These are phyloP conservation scores for Caenorhabditis sulstoni DNA, from an alignment of 2,888 invertebrate genomes.

Conservation along the genomic window DNA sequence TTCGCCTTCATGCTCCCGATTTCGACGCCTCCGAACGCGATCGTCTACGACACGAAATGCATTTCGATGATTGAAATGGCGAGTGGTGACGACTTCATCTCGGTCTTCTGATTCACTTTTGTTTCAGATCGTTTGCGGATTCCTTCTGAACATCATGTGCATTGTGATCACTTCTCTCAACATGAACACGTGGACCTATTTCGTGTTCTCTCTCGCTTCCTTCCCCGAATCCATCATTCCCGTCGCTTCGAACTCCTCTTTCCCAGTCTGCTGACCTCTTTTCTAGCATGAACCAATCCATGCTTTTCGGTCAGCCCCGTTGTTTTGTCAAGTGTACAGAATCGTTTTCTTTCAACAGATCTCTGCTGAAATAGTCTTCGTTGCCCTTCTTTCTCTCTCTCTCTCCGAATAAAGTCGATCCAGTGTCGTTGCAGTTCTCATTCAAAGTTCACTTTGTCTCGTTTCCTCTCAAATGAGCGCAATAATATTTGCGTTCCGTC, in stretches of 20 bases:
- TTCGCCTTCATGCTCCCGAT: conserved; percentile 83
- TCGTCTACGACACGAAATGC: conserved; percentile 81
- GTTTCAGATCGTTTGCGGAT: conserved; percentile 65
- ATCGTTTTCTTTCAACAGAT: conserved; percentile 31
- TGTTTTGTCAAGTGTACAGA: conserved; percentile 16
- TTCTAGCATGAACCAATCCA: conserved; percentile 3
- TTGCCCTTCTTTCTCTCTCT: neutral
- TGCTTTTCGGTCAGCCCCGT: too few relatives aligned
- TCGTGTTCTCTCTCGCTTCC: conserved; percentile 59
- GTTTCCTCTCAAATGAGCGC: neutral
- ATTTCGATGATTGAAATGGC: conserved; percentile 73
- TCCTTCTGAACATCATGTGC: conserved; percentile 66
- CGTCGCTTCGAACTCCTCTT: conserved; percentile 23
- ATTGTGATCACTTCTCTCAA: conserved; percentile 65
- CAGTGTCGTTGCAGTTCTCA: conserved; percentile 1
- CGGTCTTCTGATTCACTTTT: conserved; percentile 14
- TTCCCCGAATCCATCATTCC: conserved; percentile 49
- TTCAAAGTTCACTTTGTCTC: conserved; percentile 19
- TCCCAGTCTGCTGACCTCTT: conserved; percentile 36
- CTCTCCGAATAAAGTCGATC: conserved; percentile 16
- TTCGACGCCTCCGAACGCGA: conserved; percentile 84
- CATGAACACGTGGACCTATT: conserved; percentile 68
- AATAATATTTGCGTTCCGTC: conserved; percentile 41
- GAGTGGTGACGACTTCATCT: neutral
- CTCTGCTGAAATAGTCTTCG: conserved; percentile 42